Evolutionary conservation across 2,888 invertebrate genomes (phyloP).

Genomic region (Notodonta ziczac): DNA sequence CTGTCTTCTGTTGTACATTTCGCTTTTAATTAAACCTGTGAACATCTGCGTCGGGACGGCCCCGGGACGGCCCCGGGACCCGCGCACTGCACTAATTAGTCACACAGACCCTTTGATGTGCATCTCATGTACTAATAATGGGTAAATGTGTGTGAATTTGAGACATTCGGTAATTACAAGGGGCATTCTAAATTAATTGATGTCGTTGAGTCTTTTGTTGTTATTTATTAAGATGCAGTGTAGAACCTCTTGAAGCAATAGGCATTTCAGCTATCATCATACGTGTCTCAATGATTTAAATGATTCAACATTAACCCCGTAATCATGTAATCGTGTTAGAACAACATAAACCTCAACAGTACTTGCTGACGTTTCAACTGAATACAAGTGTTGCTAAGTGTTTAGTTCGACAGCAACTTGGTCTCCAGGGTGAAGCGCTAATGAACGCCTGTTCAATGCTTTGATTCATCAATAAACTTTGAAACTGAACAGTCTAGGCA

Average conservation of each 20-base stretch:
- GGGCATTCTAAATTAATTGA: no score
- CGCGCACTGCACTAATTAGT: neutral
- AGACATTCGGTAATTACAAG: no score
- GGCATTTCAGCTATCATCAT: no score
- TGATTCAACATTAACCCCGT: no score
- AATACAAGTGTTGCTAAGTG: neutral
- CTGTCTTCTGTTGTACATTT: neutral
- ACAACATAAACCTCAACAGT: neutral
- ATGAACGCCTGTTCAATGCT: neutral
- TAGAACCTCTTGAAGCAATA: no score
- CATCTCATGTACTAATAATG: neutral
- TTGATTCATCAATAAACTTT: slow-evolving; percentile 1
- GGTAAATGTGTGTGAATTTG: neutral
- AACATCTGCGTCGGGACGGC: neutral
- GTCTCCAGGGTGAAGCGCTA: neutral
- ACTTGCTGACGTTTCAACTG: neutral
- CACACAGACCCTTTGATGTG: neutral
- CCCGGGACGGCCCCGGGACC: neutral
- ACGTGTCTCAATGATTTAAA: no score
- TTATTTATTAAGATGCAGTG: no score
- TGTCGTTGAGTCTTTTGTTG: no score
- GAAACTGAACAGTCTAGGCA: neutral
- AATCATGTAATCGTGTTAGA: neutral
- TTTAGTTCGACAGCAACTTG: neutral
- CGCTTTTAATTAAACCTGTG: neutral